These are phyloP conservation scores for Panagrolaimus sp. DNA, from an alignment of 1,140 invertebrate species.

Conservation along the genomic window DNA sequence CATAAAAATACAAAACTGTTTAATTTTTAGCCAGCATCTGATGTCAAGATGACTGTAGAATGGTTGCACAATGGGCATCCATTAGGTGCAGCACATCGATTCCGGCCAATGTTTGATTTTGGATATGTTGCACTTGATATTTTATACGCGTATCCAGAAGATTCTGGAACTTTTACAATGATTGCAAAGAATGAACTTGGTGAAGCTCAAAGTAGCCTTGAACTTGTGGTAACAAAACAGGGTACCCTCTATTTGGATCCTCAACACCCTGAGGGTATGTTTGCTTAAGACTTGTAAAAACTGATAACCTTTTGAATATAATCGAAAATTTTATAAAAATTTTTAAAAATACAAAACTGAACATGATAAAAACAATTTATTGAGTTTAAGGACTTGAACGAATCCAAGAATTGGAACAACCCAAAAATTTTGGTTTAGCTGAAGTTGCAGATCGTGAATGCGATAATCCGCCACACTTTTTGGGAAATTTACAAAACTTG, in stretches of 20 bases:
- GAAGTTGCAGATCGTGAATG: conserved; percentile 45
- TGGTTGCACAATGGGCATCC: conserved; percentile 61
- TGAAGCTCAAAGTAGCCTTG: conserved; percentile 44
- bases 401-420: conserved; percentile 80
- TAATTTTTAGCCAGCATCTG: conserved; percentile 63
- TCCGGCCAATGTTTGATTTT: conserved; percentile 84
- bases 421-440: conserved; percentile 19
- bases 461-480: conserved; percentile 53
- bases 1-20: too few relatives aligned
- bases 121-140: conserved; percentile 70
- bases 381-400: conserved; percentile 72
- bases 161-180: conserved; percentile 56
- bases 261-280: conserved; percentile 82
- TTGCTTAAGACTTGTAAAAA: too few relatives aligned
- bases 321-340: neutral
- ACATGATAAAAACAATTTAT: neutral
- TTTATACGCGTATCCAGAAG: conserved; percentile 55
- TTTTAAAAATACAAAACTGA: too few relatives aligned
- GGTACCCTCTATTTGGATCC: conserved; percentile 83
- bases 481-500: conserved; percentile 48
- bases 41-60: conserved; percentile 66
- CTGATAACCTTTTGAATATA: too few relatives aligned
- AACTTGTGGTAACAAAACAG: conserved; percentile 65
- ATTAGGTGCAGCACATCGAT: conserved; percentile 71
- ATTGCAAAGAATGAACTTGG: conserved; percentile 55